phyloP scores from a whole-genome alignment of 2,888 invertebrate species.

The Chloromyia formosa region DNA sequence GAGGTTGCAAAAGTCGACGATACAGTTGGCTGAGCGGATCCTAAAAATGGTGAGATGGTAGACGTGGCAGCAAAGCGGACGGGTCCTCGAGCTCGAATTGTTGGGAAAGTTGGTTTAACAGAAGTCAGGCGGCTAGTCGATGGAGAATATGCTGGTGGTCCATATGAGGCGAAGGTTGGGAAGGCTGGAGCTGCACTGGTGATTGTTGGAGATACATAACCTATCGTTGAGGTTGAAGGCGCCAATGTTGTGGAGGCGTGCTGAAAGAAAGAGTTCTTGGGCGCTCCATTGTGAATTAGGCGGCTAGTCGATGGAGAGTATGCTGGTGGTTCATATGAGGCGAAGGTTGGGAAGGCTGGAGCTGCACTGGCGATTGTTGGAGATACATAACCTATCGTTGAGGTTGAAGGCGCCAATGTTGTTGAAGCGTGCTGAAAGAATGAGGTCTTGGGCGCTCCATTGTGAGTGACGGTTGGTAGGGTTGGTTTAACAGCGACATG shows the following conservation, averaged over 20 bases:
- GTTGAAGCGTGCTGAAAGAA: no score
- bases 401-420: no score
- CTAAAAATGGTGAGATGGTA: background rate
- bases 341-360: background rate
- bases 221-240: no score
- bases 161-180: background rate
- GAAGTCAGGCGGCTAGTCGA: no score
- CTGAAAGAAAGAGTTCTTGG: no score
- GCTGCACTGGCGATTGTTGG: background rate
- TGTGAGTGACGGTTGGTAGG: background rate
- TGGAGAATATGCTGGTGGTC: background rate
- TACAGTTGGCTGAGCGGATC: background rate
- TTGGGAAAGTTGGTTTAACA: background rate
- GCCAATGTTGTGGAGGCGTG: no score
- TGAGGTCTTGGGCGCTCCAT: no score
- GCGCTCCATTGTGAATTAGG: no score
- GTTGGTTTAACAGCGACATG: background rate
- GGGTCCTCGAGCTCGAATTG: background rate
- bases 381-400: no score
- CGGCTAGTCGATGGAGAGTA: no score
- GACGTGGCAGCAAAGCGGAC: background rate
- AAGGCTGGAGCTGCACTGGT: background rate
- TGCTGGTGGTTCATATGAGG: background rate
- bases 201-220: background rate
- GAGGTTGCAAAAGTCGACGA: no score